Evolutionary conservation across 2,797 vertebrate genomes (phyloP), one percentile per base, ranked within the genome.

Genomic region (Hippopotamyrus pictus): DNA sequence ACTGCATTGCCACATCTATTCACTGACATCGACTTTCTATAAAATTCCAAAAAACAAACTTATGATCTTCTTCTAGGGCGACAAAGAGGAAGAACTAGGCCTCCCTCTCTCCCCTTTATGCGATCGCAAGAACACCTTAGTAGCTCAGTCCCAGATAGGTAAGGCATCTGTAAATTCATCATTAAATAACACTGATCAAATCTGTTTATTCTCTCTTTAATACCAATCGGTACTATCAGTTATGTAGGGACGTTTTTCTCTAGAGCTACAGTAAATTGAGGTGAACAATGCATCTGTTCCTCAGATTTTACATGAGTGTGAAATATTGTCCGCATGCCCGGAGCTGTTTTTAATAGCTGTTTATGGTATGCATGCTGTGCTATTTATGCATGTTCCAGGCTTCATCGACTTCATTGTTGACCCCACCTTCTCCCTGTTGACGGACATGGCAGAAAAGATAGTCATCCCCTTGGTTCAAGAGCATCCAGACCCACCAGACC

Each of bases 331-430:
- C 37, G 46, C 73, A 79, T 44, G 41, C 19, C 37, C 2, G 2
- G 33, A 19, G 17, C 73, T n/a, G 33, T 17, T 86, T 37, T 53
- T 17, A 86, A 25, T 33, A 33, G 14, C 48, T 22, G 25, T 50
- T 51, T 54, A 50, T 25, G 11, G 5, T 50, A 44, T 19, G 14
- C 41, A 5, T 62, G 25, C 37, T n/a, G 2, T 44, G 29, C 33
- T 2, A 59, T 62, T 37, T 5, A 59, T 59, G 7, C n/a, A 46
- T 88, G 25, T 88, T 88, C 12, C n/a, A 99, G 98, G 98, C 9
- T 99, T 99, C 92, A 98, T 99, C 0, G 97, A 99, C 91, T 98
- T 98, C 92, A 99, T 99, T 3, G 97, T 99, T 93, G 97, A 98
- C 88, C 98, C 98, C 5, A 98, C 98, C 0, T 98, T 99, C 94